Evolutionary conservation across 2,888 invertebrate genomes (phyloP).

Genomic region (Entomobrya proxima): DNA sequence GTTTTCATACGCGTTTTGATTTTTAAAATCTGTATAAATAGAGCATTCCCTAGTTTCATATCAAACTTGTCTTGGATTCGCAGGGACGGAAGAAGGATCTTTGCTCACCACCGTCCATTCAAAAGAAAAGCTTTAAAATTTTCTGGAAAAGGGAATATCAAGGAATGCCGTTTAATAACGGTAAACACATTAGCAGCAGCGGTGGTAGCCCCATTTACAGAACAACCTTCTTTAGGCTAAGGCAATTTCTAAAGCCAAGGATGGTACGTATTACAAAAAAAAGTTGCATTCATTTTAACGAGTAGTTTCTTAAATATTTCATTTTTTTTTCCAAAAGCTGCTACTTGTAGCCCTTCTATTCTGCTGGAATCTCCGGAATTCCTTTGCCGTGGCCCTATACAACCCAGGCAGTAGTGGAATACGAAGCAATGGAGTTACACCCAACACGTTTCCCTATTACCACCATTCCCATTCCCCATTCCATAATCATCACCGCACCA

Average conservation of each 20-base stretch:
- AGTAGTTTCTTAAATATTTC: neutral
- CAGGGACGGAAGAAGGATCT: no score
- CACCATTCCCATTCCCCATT: neutral
- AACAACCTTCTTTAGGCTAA: neutral
- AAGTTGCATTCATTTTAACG: neutral
- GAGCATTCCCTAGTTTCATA: no score
- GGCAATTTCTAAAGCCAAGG: constrained; percentile 27
- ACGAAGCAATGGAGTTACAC: neutral
- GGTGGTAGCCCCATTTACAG: neutral
- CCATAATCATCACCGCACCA: constrained; percentile 14
- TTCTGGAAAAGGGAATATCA: neutral
- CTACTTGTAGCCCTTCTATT: constrained; percentile 33
- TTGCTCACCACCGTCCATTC: no score
- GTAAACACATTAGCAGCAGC: neutral
- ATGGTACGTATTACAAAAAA: constrained; percentile 25
- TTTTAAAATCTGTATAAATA: no score
- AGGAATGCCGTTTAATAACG: neutral
- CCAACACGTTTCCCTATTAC: neutral
- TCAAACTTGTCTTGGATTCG: no score
- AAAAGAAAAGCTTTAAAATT: no score
- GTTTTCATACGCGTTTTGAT: no score
- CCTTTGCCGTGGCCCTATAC: constrained; percentile 7
- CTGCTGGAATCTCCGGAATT: constrained; percentile 52
- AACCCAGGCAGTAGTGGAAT: neutral
- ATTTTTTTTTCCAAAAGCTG: constrained; percentile 22